phyloP scores from a whole-genome alignment of 2,113 vertebrate species.

The Pterophyllum scalare region DNA sequence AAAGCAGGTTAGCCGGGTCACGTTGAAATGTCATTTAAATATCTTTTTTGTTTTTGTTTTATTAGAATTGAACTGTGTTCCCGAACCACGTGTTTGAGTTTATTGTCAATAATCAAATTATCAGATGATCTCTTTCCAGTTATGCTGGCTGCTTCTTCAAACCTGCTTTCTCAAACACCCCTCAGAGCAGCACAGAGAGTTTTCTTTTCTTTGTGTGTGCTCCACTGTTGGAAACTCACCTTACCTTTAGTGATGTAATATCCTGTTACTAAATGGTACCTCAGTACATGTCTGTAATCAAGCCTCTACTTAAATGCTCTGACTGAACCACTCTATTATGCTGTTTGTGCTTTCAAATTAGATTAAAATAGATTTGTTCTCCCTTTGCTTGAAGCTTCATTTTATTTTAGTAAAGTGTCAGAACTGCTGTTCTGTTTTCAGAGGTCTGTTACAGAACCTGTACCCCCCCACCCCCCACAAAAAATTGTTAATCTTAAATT shows the following conservation, averaged over 20 bases:
- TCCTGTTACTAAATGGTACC: conserved; percentile 49
- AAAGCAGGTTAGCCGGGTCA: conserved; percentile 1
- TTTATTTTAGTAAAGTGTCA: conserved; percentile 33
- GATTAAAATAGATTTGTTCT: conserved; percentile 58
- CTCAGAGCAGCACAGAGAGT: not conserved
- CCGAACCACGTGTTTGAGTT: not conserved
- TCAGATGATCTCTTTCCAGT: not conserved
- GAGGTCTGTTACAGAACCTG: conserved; percentile 65
- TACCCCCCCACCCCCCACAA: not conserved
- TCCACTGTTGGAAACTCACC: conserved; percentile 8
- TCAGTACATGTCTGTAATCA: conserved; percentile 39
- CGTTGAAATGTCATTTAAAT: not conserved
- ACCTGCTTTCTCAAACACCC: not conserved
- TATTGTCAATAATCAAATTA: not conserved
- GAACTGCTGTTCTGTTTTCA: conserved; percentile 34
- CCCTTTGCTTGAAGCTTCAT: conserved; percentile 47
- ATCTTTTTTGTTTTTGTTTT: not conserved
- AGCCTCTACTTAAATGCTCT: conserved; percentile 19
- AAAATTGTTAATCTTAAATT: conserved; percentile 62
- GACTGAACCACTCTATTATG: conserved; percentile 55
- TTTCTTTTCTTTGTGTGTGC: conserved; percentile 18
- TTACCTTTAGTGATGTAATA: conserved; percentile 44
- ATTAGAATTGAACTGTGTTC: not conserved
- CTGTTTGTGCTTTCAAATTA: conserved; percentile 51
- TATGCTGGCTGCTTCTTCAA: not conserved